A percentile compares a stretch with the other conserved stretches of the same genome.
Conservation (phyloP, 1,140 invertebrate species). For the Myzus persicae region DNA sequence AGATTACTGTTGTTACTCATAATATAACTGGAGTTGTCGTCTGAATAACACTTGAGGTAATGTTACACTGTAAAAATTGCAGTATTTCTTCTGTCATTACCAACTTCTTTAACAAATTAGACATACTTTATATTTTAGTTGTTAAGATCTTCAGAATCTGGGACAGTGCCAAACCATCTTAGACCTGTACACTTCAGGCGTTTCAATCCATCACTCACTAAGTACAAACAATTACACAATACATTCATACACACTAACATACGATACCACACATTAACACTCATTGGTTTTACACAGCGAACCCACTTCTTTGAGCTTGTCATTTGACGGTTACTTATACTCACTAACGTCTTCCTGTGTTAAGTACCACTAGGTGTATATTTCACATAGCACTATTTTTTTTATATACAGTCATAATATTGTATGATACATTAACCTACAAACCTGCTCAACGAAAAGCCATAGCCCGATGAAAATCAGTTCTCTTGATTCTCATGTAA, state of each 20-base stretch:
- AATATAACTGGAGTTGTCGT: neutral
- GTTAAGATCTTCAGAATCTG: neutral
- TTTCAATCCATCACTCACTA: constrained; percentile 2
- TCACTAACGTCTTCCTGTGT: neutral
- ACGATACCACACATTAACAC: neutral
- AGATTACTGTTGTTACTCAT: neutral
- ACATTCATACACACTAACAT: neutral
- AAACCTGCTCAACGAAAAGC: neutral
- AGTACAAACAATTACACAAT: neutral
- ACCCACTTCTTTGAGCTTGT: neutral
- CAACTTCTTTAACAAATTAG: neutral
- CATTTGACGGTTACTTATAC: neutral
- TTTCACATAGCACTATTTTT: neutral
- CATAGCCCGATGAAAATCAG: too few species aligned
- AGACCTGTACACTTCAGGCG: neutral
- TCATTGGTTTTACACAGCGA: neutral
- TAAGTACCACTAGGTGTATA: neutral
- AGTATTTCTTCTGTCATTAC: neutral
- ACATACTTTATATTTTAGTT: constrained; percentile 3
- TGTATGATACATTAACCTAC: neutral
- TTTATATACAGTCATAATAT: neutral
- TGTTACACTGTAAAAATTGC: neutral
- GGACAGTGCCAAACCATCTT: neutral
- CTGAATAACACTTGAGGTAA: neutral
- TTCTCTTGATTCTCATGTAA: too few species aligned